These are phyloP conservation scores for Timandra comae DNA, from an alignment of 2,888 invertebrate genomes.

Conservation along the genomic window DNA sequence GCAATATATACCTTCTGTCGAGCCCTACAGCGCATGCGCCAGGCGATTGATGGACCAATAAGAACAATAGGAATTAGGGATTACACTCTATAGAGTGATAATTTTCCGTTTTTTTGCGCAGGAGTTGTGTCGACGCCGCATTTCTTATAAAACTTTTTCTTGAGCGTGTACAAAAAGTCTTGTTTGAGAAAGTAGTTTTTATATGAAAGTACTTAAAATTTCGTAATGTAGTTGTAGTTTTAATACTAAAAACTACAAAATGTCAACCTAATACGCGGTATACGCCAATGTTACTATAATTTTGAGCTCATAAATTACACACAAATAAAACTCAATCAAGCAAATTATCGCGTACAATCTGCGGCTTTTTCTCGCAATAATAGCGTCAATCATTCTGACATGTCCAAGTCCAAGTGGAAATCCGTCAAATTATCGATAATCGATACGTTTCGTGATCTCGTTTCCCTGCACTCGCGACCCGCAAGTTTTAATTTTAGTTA, in stretches of 20 bases:
- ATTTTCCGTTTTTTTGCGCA: slow-evolving; percentile 14
- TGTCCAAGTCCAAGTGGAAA: slow-evolving; percentile 13
- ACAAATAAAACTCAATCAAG: not conserved
- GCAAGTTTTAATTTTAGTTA: slow-evolving; percentile 64
- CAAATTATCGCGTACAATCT: slow-evolving; percentile 16
- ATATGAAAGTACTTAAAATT: no score
- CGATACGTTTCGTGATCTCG: slow-evolving; percentile 31
- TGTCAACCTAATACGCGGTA: no score
- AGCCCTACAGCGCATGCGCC: slow-evolving; percentile 47
- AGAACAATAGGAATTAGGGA: slow-evolving; percentile 56
- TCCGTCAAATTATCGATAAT: slow-evolving; percentile 34
- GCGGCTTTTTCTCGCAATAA: slow-evolving; percentile 15
- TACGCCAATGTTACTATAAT: no score
- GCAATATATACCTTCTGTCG: slow-evolving; percentile 51
- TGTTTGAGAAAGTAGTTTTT: no score
- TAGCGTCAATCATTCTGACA: slow-evolving; percentile 35
- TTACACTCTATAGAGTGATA: slow-evolving; percentile 23
- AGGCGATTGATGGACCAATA: slow-evolving; percentile 66
- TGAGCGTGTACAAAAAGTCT: no score
- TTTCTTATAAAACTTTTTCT: no score
- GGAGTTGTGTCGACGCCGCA: slow-evolving; percentile 5
- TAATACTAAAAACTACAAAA: no score
- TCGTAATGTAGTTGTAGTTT: no score
- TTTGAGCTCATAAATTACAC: no score
- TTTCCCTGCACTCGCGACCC: slow-evolving; percentile 28